Percentiles rank a stretch among this genome's conserved stretches.
phyloP scores from a whole-genome alignment of 2,113 vertebrate genomes.

The Nycticebus coucang region DNA sequence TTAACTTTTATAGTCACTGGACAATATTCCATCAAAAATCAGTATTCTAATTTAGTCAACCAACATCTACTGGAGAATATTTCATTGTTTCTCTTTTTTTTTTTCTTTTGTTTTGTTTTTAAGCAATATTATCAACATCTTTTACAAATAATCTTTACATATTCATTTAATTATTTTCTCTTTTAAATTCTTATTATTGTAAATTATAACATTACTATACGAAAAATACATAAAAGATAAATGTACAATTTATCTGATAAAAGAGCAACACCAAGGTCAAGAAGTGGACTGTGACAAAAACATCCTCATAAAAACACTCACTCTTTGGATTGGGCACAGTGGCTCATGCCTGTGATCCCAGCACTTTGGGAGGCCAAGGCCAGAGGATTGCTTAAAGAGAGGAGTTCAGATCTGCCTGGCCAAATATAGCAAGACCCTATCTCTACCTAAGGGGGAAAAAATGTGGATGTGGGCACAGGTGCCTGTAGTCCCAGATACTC shows the following conservation, averaged over 20 bases:
- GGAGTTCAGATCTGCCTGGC: no score
- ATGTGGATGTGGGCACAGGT: no score
- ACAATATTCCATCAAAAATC: accelerated
- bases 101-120: neutral
- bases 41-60: no score
- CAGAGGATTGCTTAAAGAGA: no score
- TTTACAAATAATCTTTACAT: neutral
- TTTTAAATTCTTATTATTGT: neutral
- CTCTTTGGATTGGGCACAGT: neutral
- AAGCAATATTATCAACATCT: neutral
- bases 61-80: neutral
- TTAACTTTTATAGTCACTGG: neutral
- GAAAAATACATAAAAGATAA: neutral
- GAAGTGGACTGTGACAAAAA: neutral
- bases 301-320: neutral
- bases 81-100: neutral
- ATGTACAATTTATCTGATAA: neutral
- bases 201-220: neutral
- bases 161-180: neutral
- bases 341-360: no score
- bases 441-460: no score
- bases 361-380: no score
- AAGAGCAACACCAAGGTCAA: no score
- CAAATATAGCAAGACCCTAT: no score
- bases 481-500: no score